Conservation (phyloP, 2,888 invertebrate species). For the Drosophila aldrichi region DNA sequence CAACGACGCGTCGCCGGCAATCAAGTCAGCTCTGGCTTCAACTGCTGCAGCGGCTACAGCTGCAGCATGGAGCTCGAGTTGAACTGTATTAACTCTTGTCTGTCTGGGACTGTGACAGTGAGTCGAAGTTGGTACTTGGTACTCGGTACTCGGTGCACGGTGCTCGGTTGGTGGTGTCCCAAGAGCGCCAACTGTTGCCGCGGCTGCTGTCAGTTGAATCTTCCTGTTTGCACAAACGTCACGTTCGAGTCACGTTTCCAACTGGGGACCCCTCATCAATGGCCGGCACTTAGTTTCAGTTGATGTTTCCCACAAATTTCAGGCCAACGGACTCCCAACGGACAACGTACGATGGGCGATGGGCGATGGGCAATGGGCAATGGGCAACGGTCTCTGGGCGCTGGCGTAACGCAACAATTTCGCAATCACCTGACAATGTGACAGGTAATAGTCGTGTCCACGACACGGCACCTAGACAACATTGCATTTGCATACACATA, state of each 20-base stretch:
- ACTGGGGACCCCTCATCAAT: constrained; percentile 68
- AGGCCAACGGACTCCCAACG: constrained; percentile 55
- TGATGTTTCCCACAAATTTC: constrained; percentile 80
- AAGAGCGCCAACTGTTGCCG: constrained; percentile 71
- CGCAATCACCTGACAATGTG: constrained; percentile 83
- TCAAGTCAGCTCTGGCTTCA: constrained; percentile 51
- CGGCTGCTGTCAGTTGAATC: constrained; percentile 78
- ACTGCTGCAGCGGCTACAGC: neutral
- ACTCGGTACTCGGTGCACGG: constrained; percentile 25
- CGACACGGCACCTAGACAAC: constrained; percentile 58
- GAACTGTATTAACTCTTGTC: constrained; percentile 77
- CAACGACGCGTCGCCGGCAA: constrained; percentile 72
- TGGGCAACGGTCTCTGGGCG: constrained; percentile 45
- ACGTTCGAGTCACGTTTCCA: constrained; percentile 80
- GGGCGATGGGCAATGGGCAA: constrained; percentile 13
- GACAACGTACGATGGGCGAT: constrained; percentile 24
- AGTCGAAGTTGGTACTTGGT: constrained; percentile 37
- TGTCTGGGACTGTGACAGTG: constrained; percentile 58
- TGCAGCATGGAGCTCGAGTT: constrained; percentile 57
- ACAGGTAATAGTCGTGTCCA: constrained; percentile 82
- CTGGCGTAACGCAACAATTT: constrained; percentile 81
- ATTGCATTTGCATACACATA: constrained; percentile 70
- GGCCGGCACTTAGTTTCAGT: constrained; percentile 68
- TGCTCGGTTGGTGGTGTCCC: constrained; percentile 35
- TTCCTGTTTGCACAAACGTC: constrained; percentile 81